These are phyloP conservation scores for Heptranchias perlo DNA, from an alignment of 2,113 vertebrate genomes.

Conservation along the genomic window DNA sequence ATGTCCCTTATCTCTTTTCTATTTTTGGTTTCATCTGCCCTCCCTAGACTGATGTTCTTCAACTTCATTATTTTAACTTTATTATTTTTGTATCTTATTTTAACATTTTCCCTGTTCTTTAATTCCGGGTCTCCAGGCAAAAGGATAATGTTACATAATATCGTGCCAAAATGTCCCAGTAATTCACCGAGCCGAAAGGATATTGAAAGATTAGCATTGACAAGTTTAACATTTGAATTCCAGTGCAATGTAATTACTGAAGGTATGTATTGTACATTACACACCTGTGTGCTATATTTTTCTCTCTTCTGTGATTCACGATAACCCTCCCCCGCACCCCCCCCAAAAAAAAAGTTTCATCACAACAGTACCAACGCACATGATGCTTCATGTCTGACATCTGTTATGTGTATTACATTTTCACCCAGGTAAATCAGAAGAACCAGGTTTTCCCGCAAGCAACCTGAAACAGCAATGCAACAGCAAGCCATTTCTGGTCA, in stretches of 20 bases:
- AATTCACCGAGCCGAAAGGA: background rate
- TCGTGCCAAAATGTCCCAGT: background rate
- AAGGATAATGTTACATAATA: background rate
- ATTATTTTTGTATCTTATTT: background rate
- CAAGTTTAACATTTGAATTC: background rate
- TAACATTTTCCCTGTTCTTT: background rate
- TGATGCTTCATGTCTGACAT: background rate
- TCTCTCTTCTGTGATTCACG: background rate
- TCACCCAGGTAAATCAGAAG: background rate
- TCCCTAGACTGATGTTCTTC: background rate
- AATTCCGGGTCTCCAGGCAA: background rate
- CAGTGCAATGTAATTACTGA: background rate
- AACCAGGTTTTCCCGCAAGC: background rate
- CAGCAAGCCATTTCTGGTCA: background rate
- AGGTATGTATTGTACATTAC: background rate
- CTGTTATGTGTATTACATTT: background rate
- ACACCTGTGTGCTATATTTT: background rate
- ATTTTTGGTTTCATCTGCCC: background rate
- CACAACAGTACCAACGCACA: background rate
- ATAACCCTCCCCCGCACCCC: background rate
- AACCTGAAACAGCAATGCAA: background rate
- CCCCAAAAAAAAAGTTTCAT: background rate
- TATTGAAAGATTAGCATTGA: conserved; percentile 5
- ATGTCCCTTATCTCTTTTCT: background rate
- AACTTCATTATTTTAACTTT: background rate